phyloP scores from a whole-genome alignment of 1,140 invertebrate species.

The Orchesella cincta region DNA sequence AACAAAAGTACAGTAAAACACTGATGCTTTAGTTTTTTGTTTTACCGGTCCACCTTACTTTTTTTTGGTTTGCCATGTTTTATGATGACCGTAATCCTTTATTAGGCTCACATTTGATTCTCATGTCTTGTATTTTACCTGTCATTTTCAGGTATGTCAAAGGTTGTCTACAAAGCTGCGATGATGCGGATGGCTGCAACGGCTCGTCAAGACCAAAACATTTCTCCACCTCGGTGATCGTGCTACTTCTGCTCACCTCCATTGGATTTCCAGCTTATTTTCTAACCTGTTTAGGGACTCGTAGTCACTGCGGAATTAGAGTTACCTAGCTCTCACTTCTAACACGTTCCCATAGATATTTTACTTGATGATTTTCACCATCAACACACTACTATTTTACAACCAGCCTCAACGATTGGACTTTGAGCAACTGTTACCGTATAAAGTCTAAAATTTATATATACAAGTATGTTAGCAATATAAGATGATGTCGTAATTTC shows the following conservation, averaged over 20 bases:
- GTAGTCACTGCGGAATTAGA: background rate
- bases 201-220: slow-evolving; percentile 28
- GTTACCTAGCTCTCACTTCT: background rate
- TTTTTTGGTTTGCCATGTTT: background rate
- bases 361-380: too few species aligned
- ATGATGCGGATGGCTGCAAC: slow-evolving; percentile 83
- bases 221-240: background rate
- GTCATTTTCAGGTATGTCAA: slow-evolving; percentile 71
- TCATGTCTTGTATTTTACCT: slow-evolving; percentile 8
- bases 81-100: background rate
- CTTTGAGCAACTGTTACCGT: too few species aligned
- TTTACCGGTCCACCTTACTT: background rate
- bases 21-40: background rate
- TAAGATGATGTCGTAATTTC: too few species aligned
- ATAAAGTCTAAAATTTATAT: too few species aligned
- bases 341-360: too few species aligned
- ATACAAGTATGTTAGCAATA: too few species aligned
- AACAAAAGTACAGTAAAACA: background rate
- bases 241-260: background rate
- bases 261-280: background rate
- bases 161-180: slow-evolving; percentile 84
- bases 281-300: background rate
- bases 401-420: too few species aligned
- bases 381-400: too few species aligned
- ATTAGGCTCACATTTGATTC: background rate